Evolutionary conservation across 2,797 vertebrate genomes (phyloP).

Genomic region (Lateolabrax maculatus): DNA sequence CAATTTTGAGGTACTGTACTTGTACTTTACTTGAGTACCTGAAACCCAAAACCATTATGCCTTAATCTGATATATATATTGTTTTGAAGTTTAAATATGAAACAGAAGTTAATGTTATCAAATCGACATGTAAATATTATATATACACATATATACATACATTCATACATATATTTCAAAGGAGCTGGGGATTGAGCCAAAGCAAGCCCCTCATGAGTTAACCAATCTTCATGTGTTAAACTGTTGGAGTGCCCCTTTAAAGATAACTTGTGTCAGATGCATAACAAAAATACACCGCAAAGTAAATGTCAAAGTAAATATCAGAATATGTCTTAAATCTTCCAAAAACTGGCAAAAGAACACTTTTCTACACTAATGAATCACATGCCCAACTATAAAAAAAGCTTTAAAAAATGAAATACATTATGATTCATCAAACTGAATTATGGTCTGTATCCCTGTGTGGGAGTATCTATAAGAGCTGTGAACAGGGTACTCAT

Average conservation of each 20-base stretch:
- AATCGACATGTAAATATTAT: too few relatives aligned
- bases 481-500: constrained; percentile 20
- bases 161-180: too few relatives aligned
- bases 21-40: too few relatives aligned
- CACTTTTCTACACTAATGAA: neutral
- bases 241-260: neutral
- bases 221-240: neutral
- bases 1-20: too few relatives aligned
- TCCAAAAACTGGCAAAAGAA: neutral
- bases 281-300: neutral
- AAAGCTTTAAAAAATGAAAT: neutral
- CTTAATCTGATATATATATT: too few relatives aligned
- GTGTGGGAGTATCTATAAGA: neutral
- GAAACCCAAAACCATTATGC: too few relatives aligned
- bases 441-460: constrained; percentile 22
- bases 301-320: neutral
- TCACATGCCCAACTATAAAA: constrained; percentile 3
- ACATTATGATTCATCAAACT: neutral
- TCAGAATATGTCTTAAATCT: neutral
- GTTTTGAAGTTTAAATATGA: too few relatives aligned
- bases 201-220: too few relatives aligned
- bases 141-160: too few relatives aligned
- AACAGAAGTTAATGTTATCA: too few relatives aligned
- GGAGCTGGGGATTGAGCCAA: too few relatives aligned
- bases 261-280: neutral